These are phyloP conservation scores for Theocolax elegans DNA, from an alignment of 1,140 invertebrate species.

Conservation along the genomic window DNA sequence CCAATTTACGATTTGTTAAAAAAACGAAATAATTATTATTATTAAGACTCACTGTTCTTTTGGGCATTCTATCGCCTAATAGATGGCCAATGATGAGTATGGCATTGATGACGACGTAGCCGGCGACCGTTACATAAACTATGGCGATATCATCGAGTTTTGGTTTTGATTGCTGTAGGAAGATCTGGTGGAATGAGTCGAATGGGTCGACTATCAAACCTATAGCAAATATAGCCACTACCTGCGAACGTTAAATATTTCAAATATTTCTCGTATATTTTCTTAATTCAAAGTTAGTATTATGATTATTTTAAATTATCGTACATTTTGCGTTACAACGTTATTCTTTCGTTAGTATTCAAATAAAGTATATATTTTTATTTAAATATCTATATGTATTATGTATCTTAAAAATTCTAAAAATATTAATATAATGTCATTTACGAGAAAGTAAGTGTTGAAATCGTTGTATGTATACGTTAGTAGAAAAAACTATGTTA, in stretches of 20 bases:
- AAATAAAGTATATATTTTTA: no score
- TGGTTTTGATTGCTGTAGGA: conserved; percentile 55
- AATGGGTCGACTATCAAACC: conserved; percentile 70
- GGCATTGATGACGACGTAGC: conserved; percentile 74
- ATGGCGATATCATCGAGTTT: conserved; percentile 70
- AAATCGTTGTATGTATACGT: no score
- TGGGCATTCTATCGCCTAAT: conserved; percentile 74
- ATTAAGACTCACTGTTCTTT: conserved; percentile 68
- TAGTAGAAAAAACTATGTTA: no score
- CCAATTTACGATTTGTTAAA: no score
- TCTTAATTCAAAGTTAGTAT: background rate
- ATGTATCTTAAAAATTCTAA: no score
- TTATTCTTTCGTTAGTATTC: no score
- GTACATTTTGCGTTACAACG: no score
- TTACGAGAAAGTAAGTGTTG: background rate
- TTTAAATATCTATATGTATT: background rate
- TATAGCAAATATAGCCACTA: conserved; percentile 67
- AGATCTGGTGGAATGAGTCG: conserved; percentile 60
- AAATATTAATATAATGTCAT: background rate
- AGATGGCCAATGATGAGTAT: conserved; percentile 71
- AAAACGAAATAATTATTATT: no score
- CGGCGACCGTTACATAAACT: conserved; percentile 69
- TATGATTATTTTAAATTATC: no score
- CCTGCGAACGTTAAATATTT: conserved; percentile 54
- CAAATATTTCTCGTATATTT: conserved; percentile 7